Evolutionary conservation across 2,113 vertebrate species (phyloP).

Genomic region (Sapayoa aenigma): DNA sequence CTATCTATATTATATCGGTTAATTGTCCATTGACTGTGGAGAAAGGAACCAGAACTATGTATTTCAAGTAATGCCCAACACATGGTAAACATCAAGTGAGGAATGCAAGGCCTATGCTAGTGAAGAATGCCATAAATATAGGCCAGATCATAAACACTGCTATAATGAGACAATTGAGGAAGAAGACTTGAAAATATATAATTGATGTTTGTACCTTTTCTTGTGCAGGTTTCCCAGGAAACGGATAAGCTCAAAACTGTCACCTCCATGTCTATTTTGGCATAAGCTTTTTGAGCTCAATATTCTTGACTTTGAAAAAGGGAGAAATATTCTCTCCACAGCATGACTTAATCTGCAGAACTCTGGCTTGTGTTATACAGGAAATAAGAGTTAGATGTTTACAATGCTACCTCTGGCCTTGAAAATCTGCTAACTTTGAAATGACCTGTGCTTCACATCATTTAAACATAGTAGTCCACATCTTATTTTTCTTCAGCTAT

Average conservation of each 20-base stretch:
- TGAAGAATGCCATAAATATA: conserved; percentile 67
- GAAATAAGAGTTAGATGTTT: conserved; percentile 14
- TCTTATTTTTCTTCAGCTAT: background rate
- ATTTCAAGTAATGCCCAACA: conserved; percentile 68
- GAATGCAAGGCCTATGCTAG: conserved; percentile 60
- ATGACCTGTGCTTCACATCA: background rate
- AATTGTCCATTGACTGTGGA: conserved; percentile 32
- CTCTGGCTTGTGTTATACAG: conserved; percentile 22
- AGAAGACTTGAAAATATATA: conserved; percentile 54
- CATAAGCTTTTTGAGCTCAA: background rate
- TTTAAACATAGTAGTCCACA: background rate
- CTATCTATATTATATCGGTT: conserved; percentile 8
- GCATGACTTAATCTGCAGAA: conserved; percentile 6
- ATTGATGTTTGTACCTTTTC: conserved; percentile 37
- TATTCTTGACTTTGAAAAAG: conserved; percentile 9
- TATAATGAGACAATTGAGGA: conserved; percentile 56
- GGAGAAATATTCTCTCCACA: background rate
- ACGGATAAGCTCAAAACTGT: background rate
- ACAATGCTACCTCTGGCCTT: conserved; percentile 13
- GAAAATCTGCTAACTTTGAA: conserved; percentile 17
- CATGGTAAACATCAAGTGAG: conserved; percentile 69
- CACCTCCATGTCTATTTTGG: background rate
- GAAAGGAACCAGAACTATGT: conserved; percentile 51
- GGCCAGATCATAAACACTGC: conserved; percentile 66
- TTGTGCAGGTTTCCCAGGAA: conserved; percentile 17